A percentile compares a stretch with the other conserved stretches of the same genome.
phyloP scores from a whole-genome alignment of 2,797 vertebrate genomes.

The Erethizon dorsatum region DNA sequence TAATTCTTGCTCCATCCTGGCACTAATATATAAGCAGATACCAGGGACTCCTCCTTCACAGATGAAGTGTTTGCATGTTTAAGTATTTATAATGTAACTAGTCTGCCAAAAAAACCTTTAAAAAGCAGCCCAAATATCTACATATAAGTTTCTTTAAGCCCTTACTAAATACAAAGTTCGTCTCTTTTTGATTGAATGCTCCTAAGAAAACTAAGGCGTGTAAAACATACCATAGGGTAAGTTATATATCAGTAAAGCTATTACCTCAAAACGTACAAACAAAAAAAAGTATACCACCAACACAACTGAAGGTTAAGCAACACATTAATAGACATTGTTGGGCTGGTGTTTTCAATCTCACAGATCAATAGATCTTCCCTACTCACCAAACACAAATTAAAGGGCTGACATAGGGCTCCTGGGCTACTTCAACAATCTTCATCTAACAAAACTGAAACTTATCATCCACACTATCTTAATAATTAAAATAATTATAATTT shows the following conservation, averaged over 20 bases:
- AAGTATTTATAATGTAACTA: constrained; percentile 30
- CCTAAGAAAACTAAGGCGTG: not conserved
- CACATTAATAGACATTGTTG: not conserved
- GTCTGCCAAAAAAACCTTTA: constrained; percentile 26
- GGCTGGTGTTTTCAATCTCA: not conserved
- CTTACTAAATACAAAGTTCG: not conserved
- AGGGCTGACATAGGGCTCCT: not conserved
- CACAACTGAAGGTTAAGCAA: not conserved
- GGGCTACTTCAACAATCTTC: not conserved
- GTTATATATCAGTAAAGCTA: not conserved
- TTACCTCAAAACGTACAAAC: not conserved
- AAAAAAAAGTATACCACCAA: not conserved
- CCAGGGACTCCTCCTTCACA: not conserved
- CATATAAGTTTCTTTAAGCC: constrained; percentile 5
- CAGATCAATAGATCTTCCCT: not conserved
- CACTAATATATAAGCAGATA: not conserved
- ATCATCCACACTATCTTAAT: not conserved
- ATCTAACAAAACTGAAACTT: not conserved
- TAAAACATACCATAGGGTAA: not conserved
- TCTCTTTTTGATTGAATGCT: not conserved
- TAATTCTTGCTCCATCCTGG: not conserved
- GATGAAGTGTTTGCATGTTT: not conserved
- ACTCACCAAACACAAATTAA: not conserved
- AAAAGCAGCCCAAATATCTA: not conserved
- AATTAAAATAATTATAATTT: not conserved